Evolutionary conservation across 2,888 invertebrate species (phyloP), one percentile per base, ranked within the genome.

Genomic region (Sarcophaga caerulescens): DNA sequence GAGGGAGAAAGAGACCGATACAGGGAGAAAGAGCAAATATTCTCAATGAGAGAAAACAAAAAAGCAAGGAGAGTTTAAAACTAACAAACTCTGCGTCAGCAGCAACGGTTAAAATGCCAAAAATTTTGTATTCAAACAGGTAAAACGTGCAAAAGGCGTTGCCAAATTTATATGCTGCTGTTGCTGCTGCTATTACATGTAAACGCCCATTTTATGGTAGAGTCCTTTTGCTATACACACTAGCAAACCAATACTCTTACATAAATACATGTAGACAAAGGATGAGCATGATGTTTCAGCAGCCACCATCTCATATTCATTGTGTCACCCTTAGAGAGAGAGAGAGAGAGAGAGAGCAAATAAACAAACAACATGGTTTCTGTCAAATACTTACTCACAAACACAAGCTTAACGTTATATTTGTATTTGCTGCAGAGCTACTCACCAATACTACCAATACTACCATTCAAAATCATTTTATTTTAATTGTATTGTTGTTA

Each of bases 141-240:
- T 83, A 83, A 76, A 77, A 74, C 52, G 52, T 57, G 63, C 81
- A 80, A 75, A 52, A 84, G 86, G 86, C 86, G 86, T 86, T 84
- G 75, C 84, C 81, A 60, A 86, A 23, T 47, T 60, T 8, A 71
- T 11, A 60, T 66, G 71, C n/a, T 4, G 14, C 45, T 35, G 4
- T 21, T 14, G 35, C 35, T 47, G 21, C 35, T 35, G 35, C 35
- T 35, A 10, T 35, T 60, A 14, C 11, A 63, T 3, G 66, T 35
- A 8, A 59, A 81, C 86, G 86, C 86, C 86, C 86, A 59, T 74
- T 78, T 81, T 69, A 11, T 44, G 35, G 0, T n/a, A 52, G 25
- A 45, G 19, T 25, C 17, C 68, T 11, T 57, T 71, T 66, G 44
- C 4, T 52, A n/a, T 52, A 47, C 19, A 45, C 23, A 62, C 62